Evolutionary conservation across 2,113 vertebrate species (phyloP).

Genomic region (Engystomops pustulosus): DNA sequence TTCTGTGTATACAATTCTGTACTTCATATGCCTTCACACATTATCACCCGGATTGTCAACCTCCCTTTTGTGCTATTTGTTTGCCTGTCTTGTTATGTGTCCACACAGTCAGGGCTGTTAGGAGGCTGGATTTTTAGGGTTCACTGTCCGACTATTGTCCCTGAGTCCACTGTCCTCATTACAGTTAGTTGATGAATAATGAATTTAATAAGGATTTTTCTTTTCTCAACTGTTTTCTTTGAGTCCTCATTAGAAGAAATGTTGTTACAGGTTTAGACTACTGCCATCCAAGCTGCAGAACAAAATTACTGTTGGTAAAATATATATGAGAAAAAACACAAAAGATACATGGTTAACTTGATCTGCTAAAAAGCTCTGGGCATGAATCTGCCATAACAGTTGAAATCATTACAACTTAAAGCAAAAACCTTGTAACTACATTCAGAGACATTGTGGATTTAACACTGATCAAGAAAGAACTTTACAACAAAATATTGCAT

Average conservation of each 20-base stretch:
- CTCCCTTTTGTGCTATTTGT: too few species aligned
- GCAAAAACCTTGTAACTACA: neutral
- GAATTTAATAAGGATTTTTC: neutral
- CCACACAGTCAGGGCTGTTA: too few species aligned
- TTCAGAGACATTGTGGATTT: neutral
- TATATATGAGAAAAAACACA: slow-evolving; percentile 11
- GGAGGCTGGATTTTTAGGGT: too few species aligned
- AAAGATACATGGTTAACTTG: slow-evolving; percentile 5
- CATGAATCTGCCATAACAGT: neutral
- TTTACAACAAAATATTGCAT: neutral
- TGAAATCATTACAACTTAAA: neutral
- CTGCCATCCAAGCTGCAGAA: neutral
- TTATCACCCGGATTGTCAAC: too few species aligned
- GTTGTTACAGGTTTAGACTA: neutral
- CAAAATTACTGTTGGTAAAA: neutral
- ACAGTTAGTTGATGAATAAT: neutral
- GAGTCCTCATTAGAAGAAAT: slow-evolving; percentile 1
- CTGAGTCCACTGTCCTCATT: too few species aligned
- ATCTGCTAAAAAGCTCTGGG: slow-evolving; percentile 24
- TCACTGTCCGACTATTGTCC: too few species aligned
- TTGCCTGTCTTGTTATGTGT: too few species aligned
- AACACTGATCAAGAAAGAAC: neutral
- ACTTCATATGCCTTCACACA: too few species aligned
- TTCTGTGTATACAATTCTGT: too few species aligned
- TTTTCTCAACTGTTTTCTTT: neutral